Evolutionary conservation across 2,888 invertebrate species (phyloP), one percentile per base, ranked within the genome.

Genomic region (Slavum lentiscoides): DNA sequence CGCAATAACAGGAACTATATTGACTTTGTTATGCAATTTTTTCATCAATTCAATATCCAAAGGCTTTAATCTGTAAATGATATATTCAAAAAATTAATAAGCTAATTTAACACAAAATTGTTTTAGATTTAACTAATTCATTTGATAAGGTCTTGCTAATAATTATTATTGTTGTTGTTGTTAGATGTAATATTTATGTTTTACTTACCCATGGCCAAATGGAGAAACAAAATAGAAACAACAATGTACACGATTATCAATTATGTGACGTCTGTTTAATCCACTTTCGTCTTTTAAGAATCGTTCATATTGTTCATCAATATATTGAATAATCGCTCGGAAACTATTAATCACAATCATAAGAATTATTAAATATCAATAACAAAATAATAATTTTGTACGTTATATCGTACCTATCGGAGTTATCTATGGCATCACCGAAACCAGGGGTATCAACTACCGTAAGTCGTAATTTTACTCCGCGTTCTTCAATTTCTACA

Each of bases 191-290:
- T 15, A 58, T 49, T 62, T 55, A 49, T 37, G 37, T n/a, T 55
- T 74, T 5, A 83, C 88, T 87, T 89, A 96, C 94, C 97, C 97
- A 88, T 97, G 97, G 69, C 97, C 97, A 87, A 95, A 96, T 0
- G 97, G 97, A 81, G 97, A 97, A 86, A 98, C 95, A 87, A 97
- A 98, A 87, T 97, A 98, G 87, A 98, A 96, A 88, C 94, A 98
- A 88, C 98, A 98, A 86, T 98, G 98, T 84, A 98, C 96, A 86
- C 98, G 91, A 88, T 97, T 97, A 87, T 98, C 98, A 82, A 97
- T 93, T 84, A 98, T 98, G 87, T 98, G 97, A 83, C 97, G 92
- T 69, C 98, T 91, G 88, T 98, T 98, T 67, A 98, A 89, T 1
- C 98, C 98, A 86, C 96, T 96, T 88, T 98, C 98, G 85, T 96